These are phyloP conservation scores for Morpho achilles DNA, from an alignment of 2,888 invertebrate genomes.

Conservation along the genomic window DNA sequence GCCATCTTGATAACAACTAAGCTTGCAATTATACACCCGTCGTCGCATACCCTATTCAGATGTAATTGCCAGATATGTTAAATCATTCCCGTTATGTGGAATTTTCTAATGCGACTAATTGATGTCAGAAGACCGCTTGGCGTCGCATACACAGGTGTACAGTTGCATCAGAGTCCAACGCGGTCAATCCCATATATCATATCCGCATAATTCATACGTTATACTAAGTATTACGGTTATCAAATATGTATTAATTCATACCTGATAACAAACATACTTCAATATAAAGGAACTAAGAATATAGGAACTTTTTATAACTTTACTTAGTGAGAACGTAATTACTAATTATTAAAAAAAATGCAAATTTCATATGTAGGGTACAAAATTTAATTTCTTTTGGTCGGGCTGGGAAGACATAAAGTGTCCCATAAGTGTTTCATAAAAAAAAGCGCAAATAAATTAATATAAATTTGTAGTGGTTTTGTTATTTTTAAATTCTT, in stretches of 20 bases:
- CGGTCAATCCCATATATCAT: conserved; percentile 5
- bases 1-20: conserved; percentile 22
- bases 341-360: too few species aligned
- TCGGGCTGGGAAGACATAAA: too few species aligned
- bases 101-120: conserved; percentile 59
- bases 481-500: too few species aligned
- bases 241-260: not conserved
- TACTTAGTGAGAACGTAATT: too few species aligned
- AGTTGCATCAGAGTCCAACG: conserved; percentile 43
- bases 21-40: conserved; percentile 23
- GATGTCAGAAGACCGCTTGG: conserved; percentile 62
- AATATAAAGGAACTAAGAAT: not conserved
- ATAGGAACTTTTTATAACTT: too few species aligned
- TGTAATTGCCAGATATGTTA: conserved; percentile 28
- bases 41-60: conserved; percentile 21
- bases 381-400: too few species aligned
- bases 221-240: conserved; percentile 3
- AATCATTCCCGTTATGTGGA: conserved; percentile 30
- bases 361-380: too few species aligned
- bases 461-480: too few species aligned
- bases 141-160: conserved; percentile 48
- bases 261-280: not conserved
- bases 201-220: not conserved
- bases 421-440: too few species aligned
- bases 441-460: too few species aligned